phyloP scores from a whole-genome alignment of 2,113 vertebrate species.

The Siniperca knerii region DNA sequence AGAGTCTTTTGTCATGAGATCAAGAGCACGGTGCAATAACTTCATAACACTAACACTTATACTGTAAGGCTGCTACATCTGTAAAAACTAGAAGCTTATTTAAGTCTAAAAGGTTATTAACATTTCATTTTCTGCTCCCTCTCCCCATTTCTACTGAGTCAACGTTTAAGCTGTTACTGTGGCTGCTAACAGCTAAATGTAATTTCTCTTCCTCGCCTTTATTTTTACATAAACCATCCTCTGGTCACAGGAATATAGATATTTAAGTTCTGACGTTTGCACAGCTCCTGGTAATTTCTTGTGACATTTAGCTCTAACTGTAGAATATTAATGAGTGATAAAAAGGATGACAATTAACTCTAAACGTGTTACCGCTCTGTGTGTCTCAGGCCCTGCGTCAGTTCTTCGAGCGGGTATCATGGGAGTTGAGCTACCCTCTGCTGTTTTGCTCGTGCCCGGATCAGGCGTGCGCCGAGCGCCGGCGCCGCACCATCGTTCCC shows the following conservation, averaged over 20 bases:
- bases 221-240: neutral
- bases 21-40: too few species aligned
- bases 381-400: conserved; percentile 87
- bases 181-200: neutral
- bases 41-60: too few species aligned
- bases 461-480: conserved; percentile 92
- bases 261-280: neutral
- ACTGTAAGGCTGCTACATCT: neutral
- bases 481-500: conserved; percentile 94
- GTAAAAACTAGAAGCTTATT: neutral
- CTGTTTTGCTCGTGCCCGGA: conserved; percentile 96
- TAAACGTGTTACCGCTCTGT: neutral
- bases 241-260: neutral
- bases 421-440: conserved; percentile 93
- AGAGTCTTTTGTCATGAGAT: too few species aligned
- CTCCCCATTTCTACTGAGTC: neutral
- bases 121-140: neutral
- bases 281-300: neutral
- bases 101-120: conserved; percentile 19
- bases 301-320: neutral
- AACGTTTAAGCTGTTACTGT: neutral
- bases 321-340: neutral
- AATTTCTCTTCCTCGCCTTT: neutral
- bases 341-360: neutral
- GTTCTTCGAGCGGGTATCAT: conserved; percentile 94